Conservation (phyloP, 2,113 vertebrate genomes). For the Anhinga rufa region DNA sequence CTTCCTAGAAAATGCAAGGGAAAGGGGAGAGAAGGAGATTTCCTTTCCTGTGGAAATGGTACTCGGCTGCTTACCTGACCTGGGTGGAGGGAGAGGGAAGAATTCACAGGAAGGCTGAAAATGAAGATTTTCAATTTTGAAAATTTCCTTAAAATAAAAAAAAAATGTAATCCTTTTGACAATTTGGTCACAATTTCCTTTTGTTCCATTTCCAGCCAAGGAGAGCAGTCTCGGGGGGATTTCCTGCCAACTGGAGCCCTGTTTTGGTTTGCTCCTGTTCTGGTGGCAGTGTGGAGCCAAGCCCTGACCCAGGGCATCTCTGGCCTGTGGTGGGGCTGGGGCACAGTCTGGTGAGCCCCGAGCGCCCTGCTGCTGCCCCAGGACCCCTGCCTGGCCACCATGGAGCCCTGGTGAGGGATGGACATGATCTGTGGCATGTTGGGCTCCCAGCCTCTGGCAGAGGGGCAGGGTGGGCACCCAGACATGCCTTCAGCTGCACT, state of each 20-base stretch:
- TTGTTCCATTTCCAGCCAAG: background rate
- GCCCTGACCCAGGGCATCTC: background rate
- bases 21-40: background rate
- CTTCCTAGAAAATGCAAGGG: background rate
- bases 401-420: background rate
- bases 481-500: background rate
- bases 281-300: background rate
- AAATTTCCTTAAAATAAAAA: background rate
- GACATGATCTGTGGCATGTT: accelerated
- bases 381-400: too few relatives aligned
- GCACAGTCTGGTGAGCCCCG: accelerated
- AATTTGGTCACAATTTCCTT: background rate
- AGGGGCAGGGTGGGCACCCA: accelerated
- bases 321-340: background rate
- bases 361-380: background rate
- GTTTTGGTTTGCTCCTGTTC: background rate
- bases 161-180: background rate
- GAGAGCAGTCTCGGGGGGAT: background rate
- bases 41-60: accelerated
- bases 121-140: background rate
- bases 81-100: background rate
- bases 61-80: background rate
- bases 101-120: background rate
- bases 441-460: background rate
- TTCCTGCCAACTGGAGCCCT: background rate